Conservation (phyloP, 2,888 invertebrate species). For the Sclerodermus sp. region DNA sequence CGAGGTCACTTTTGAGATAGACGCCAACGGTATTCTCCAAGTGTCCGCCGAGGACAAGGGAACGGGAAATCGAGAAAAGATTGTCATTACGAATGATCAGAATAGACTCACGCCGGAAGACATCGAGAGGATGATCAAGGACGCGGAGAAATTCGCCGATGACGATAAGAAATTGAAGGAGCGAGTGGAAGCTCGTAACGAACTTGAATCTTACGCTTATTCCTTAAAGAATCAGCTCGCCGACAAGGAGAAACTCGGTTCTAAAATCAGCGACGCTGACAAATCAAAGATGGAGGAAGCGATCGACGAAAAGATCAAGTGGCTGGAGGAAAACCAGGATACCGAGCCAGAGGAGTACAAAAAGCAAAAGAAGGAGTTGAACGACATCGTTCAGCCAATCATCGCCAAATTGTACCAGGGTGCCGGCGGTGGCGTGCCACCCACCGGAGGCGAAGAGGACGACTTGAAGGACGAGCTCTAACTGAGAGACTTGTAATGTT, state of each 20-base stretch:
- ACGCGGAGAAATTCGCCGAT: conserved; percentile 98
- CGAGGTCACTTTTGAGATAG: conserved; percentile 93
- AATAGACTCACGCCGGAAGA: conserved; percentile 96
- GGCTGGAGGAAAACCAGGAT: conserved; percentile 95
- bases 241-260: conserved; percentile 96
- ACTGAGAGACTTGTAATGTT: conserved; percentile 22
- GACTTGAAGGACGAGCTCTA: conserved; percentile 75
- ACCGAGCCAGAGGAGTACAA: conserved; percentile 91
- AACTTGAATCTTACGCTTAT: conserved; percentile 96
- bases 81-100: conserved; percentile 98
- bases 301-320: conserved; percentile 96
- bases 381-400: conserved; percentile 95
- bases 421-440: conserved; percentile 77
- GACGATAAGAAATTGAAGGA: conserved; percentile 98
- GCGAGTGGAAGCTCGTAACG: conserved; percentile 93
- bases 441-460: conserved; percentile 68
- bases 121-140: conserved; percentile 98
- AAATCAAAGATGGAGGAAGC: conserved; percentile 93
- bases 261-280: conserved; percentile 85
- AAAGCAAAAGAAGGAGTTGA: conserved; percentile 92
- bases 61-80: conserved; percentile 97
- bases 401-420: conserved; percentile 95
- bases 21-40: conserved; percentile 92
- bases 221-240: conserved; percentile 94
- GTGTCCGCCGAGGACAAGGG: conserved; percentile 99